phyloP scores from a whole-genome alignment of 2,888 invertebrate species.

The Spialia ferax region DNA sequence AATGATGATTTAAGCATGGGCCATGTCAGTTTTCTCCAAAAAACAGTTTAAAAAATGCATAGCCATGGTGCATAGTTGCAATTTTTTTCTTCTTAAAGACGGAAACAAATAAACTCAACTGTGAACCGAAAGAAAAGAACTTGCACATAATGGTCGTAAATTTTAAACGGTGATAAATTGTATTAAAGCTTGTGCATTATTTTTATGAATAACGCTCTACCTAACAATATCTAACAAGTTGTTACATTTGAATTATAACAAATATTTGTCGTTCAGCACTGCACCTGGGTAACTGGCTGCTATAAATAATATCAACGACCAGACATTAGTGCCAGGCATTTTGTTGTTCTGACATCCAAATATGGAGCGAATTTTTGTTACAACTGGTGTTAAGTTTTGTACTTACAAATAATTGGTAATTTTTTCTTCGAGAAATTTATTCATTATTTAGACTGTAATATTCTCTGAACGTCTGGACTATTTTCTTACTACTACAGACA shows the following conservation, averaged over 20 bases:
- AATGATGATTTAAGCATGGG: too few species aligned
- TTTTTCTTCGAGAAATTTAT: neutral
- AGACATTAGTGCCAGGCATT: constrained; percentile 24
- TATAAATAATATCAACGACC: constrained; percentile 32
- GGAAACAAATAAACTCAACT: too few species aligned
- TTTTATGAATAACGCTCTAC: constrained; percentile 14
- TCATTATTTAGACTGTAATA: neutral
- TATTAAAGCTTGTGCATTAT: too few species aligned
- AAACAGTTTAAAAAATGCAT: too few species aligned
- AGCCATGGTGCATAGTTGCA: too few species aligned
- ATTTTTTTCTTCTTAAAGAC: too few species aligned
- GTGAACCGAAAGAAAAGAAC: too few species aligned
- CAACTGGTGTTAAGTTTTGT: neutral
- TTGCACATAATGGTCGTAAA: too few species aligned
- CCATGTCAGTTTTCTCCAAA: too few species aligned
- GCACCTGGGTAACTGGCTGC: constrained; percentile 23
- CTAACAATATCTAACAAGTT: constrained; percentile 11
- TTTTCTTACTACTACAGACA: neutral
- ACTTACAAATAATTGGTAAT: neutral
- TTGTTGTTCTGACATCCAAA: constrained; percentile 25
- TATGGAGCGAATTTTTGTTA: neutral
- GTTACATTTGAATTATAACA: constrained; percentile 31
- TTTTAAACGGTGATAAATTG: too few species aligned
- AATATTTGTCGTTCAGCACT: constrained; percentile 24
- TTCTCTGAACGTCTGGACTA: neutral